phyloP scores from a whole-genome alignment of 1,140 invertebrate species.

The Calosoma granatense region DNA sequence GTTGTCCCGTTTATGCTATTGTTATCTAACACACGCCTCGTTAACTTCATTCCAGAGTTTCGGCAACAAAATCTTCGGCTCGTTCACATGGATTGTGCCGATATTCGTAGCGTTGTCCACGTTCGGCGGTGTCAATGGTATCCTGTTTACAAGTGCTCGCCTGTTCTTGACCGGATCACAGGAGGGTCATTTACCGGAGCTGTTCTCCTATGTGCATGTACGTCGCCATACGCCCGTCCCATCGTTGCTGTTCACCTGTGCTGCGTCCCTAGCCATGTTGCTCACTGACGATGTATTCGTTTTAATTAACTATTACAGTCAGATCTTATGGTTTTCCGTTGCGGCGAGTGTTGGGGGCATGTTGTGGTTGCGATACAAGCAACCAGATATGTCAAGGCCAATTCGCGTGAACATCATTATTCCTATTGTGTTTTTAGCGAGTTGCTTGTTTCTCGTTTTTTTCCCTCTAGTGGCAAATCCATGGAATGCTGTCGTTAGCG shows the following conservation, averaged over 20 bases:
- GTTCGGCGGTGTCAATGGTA: slow-evolving; percentile 84
- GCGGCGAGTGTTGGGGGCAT: slow-evolving; percentile 67
- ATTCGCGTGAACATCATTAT: slow-evolving; percentile 69
- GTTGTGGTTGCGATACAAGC: slow-evolving; percentile 60
- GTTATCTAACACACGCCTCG: too few relatives aligned
- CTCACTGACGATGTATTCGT: slow-evolving; percentile 57
- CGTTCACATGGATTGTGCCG: slow-evolving; percentile 71
- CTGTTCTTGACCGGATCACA: slow-evolving; percentile 67
- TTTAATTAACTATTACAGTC: slow-evolving; percentile 71
- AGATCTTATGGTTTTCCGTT: slow-evolving; percentile 68
- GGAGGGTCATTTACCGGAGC: slow-evolving; percentile 69
- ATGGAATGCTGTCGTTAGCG: slow-evolving; percentile 71
- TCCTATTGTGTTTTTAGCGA: slow-evolving; percentile 72
- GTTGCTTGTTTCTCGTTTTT: slow-evolving; percentile 72
- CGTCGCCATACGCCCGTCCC: slow-evolving; percentile 70
- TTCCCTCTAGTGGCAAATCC: slow-evolving; percentile 69
- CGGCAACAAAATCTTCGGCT: slow-evolving; percentile 66
- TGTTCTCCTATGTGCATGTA: slow-evolving; percentile 69
- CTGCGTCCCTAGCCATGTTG: slow-evolving; percentile 61
- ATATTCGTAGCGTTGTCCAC: slow-evolving; percentile 78
- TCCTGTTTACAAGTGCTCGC: slow-evolving; percentile 79
- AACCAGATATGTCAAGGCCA: slow-evolving; percentile 66
- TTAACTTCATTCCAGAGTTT: slow-evolving; percentile 65
- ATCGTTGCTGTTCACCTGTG: slow-evolving; percentile 63
- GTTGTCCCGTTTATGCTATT: too few relatives aligned